phyloP scores from a whole-genome alignment of 2,888 invertebrate species.

The Netelia melanura region DNA sequence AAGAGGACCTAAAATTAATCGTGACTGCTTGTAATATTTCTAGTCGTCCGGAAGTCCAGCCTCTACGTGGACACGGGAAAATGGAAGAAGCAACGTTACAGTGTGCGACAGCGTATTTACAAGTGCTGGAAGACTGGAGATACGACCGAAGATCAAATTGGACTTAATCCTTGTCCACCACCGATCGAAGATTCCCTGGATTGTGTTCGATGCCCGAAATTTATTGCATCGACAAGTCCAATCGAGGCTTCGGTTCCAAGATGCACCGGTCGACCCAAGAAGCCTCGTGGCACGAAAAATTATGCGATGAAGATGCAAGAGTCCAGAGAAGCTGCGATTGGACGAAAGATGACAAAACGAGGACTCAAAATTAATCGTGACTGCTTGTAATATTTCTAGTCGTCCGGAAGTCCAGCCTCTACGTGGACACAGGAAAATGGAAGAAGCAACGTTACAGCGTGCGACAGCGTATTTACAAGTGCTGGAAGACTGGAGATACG shows the following conservation, averaged over 20 bases:
- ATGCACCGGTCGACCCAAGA: slow-evolving; percentile 22
- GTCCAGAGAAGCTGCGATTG: slow-evolving; percentile 11
- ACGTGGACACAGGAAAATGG: slow-evolving; percentile 69
- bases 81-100: slow-evolving; percentile 73
- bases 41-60: not conserved
- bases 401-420: not conserved
- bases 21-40: slow-evolving; percentile 23
- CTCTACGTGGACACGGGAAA: slow-evolving; percentile 49
- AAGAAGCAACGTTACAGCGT: slow-evolving; percentile 69
- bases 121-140: slow-evolving; percentile 60
- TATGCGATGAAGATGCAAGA: slow-evolving; percentile 70
- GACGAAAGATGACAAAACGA: slow-evolving; percentile 30
- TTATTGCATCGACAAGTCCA: not conserved
- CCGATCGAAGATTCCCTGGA: slow-evolving; percentile 29
- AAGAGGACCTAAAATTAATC: slow-evolving; percentile 30
- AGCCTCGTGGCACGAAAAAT: slow-evolving; percentile 51
- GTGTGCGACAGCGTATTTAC: slow-evolving; percentile 69
- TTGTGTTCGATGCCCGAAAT: not conserved
- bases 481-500: slow-evolving; percentile 40
- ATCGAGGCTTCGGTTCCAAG: not conserved
- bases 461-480: slow-evolving; percentile 71
- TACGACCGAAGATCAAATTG: slow-evolving; percentile 1
- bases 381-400: slow-evolving; percentile 21
- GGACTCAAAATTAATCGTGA: slow-evolving; percentile 26
- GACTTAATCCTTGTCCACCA: slow-evolving; percentile 69